Percentiles rank a stretch among this genome's conserved stretches.
phyloP scores from a whole-genome alignment of 2,888 invertebrate species.

The Callinectes sapidus region DNA sequence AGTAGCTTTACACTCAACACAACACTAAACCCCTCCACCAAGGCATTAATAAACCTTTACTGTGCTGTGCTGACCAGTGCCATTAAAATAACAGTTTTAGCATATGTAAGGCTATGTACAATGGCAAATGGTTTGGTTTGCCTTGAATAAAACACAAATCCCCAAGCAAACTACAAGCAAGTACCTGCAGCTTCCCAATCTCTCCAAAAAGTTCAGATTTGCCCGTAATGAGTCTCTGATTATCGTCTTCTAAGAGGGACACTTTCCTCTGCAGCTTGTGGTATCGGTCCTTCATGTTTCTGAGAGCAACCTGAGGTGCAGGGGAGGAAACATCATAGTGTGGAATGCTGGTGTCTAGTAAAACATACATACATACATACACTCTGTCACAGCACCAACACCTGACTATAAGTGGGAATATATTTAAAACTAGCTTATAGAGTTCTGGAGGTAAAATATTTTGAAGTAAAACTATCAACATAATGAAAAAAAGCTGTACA shows the following conservation, averaged over 20 bases:
- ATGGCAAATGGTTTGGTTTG: background rate
- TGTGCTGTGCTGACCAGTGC: background rate
- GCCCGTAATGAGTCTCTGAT: conserved; percentile 69
- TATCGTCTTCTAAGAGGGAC: conserved; percentile 72
- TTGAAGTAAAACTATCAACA: too few relatives aligned
- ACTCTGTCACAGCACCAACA: too few relatives aligned
- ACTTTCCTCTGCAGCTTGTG: conserved; percentile 72
- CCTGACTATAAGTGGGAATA: too few relatives aligned
- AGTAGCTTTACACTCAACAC: background rate
- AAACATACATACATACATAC: background rate
- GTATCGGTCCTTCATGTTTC: conserved; percentile 73
- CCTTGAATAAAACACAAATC: background rate
- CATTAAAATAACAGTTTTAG: background rate
- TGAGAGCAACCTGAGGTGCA: conserved; percentile 69
- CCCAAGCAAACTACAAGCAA: conserved; percentile 1
- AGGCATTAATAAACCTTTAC: background rate
- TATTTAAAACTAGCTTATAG: too few relatives aligned
- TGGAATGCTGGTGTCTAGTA: background rate
- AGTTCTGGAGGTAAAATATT: too few relatives aligned
- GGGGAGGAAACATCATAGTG: background rate
- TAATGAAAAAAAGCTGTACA: too few relatives aligned
- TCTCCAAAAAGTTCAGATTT: conserved; percentile 72
- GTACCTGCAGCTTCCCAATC: conserved; percentile 72
- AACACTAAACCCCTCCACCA: background rate
- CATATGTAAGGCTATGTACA: background rate